Percentiles rank a stretch among this genome's conserved stretches.
These are phyloP conservation scores for Danaus melanippus DNA, from an alignment of 1,140 invertebrate genomes.

Conservation along the genomic window DNA sequence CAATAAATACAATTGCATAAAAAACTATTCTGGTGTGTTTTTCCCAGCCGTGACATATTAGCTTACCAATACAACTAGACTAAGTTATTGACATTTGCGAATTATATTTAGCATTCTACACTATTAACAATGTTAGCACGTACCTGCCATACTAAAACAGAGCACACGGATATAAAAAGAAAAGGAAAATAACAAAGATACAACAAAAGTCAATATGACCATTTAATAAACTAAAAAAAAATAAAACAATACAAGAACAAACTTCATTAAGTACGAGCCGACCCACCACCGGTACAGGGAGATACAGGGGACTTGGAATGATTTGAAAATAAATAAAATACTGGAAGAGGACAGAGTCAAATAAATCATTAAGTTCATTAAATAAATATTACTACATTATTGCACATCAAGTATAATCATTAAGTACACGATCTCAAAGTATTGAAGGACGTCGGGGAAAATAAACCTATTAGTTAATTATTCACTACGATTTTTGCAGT, in stretches of 20 bases:
- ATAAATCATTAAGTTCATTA: conserved; percentile 2
- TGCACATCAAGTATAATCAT: conserved; percentile 25
- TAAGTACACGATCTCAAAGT: conserved; percentile 23
- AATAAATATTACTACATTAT: conserved; percentile 21
- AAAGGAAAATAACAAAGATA: conserved; percentile 38
- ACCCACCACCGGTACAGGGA: conserved; percentile 44
- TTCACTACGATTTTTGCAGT: conserved; percentile 14
- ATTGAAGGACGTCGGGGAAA: conserved; percentile 23
- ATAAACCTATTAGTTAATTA: conserved; percentile 11
- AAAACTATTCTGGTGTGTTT: conserved; percentile 40
- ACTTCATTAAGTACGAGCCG: conserved; percentile 42
- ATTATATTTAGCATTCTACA: conserved; percentile 31
- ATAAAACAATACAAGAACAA: conserved; percentile 48
- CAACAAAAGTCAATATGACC: conserved; percentile 55
- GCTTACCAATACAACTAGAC: conserved; percentile 33
- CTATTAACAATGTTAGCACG: background rate
- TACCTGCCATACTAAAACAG: background rate
- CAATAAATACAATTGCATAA: conserved; percentile 43
- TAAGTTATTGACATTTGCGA: conserved; percentile 45
- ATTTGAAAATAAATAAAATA: conserved; percentile 14
- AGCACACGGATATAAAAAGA: background rate
- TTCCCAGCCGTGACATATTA: conserved; percentile 35
- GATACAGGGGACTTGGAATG: conserved; percentile 16
- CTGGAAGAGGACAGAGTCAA: conserved; percentile 5
- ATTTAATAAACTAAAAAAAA: conserved; percentile 64